These are phyloP conservation scores for Gymnoscopelus microlampas DNA, from an alignment of 2,797 vertebrate species.

Conservation along the genomic window DNA sequence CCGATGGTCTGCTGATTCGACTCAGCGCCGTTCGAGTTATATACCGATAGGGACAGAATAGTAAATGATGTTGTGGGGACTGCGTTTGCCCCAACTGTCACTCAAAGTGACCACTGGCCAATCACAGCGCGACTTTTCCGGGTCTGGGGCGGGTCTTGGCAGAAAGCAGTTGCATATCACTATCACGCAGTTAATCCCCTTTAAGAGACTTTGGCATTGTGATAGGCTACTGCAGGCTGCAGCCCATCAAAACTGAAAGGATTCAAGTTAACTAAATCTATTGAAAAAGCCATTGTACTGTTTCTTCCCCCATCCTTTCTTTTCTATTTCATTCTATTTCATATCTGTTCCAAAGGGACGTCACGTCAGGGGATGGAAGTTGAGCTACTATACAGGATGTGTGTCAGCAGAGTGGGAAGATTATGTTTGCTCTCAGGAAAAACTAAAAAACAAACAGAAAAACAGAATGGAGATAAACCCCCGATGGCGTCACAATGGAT, in stretches of 20 bases:
- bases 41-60: no score
- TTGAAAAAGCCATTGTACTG: constrained; percentile 21
- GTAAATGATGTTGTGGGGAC: no score
- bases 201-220: constrained; percentile 4
- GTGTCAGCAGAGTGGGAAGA: constrained; percentile 11
- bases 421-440: constrained; percentile 22
- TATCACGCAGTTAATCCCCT: no score
- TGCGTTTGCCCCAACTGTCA: no score
- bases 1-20: no score
- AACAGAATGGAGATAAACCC: constrained; percentile 27
- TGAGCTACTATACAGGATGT: not conserved
- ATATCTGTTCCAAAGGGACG: constrained; percentile 10
- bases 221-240: constrained; percentile 3
- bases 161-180: no score
- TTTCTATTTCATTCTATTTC: constrained; percentile 21
- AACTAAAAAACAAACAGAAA: not conserved
- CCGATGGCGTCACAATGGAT: constrained; percentile 26
- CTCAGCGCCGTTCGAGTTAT: no score
- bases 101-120: no score
- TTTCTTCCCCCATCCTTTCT: constrained; percentile 24
- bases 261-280: constrained; percentile 17
- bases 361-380: constrained; percentile 29
- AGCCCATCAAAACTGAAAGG: not conserved
- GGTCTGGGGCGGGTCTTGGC: no score
- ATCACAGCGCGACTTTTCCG: no score